Evolutionary conservation across 2,113 vertebrate species (phyloP), one percentile per base, ranked within the genome.

Genomic region (Rhinopithecus roxellana): DNA sequence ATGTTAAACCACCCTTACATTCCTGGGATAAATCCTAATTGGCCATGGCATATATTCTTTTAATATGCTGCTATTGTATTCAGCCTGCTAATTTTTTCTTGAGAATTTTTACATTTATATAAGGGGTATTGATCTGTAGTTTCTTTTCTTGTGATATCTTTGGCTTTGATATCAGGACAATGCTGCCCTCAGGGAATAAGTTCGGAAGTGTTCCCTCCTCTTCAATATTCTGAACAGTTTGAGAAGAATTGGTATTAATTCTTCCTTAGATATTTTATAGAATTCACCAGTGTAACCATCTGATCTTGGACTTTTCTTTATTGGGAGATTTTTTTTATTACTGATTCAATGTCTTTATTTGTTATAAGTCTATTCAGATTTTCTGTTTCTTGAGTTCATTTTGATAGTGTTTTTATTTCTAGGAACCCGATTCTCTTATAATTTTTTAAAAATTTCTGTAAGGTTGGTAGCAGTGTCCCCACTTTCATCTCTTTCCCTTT

Each of bases 1-100:
- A 67, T 67, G 30, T 67, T 35, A 67, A 67, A 67, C 64, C 52
- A 88, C 27, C n/a, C 5, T 81, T 27, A 52, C 27, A 64, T 81
- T 87, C 17, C 64, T 92, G 75, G 20, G n/a, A 81, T 87, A 81
- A 86, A 95, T 86, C 50, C 40, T 52, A 92, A n/a, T 87, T 92
- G 43, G 75, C 52, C 27, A 52, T 74, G 82, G 27, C 59, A 52
- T 35, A 74, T 61, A 23, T 87, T n/a, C 17, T 81, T 87, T 50
- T 75, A 86, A 14, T 61, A 72, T 48, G 22, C 45, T 69, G 25
- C 75, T 59, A 43, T 7, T 88, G 40, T 17, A 81, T 70, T 78
- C 85, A 57, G 52, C 72, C 74, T 43, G 25, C 20, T 74, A 75
- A 64, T 86, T 74, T 95, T 92, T 92, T 80, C 3, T 27, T 93